Evolutionary conservation across 2,113 vertebrate genomes (phyloP).

Genomic region (Neoarius graeffei): DNA sequence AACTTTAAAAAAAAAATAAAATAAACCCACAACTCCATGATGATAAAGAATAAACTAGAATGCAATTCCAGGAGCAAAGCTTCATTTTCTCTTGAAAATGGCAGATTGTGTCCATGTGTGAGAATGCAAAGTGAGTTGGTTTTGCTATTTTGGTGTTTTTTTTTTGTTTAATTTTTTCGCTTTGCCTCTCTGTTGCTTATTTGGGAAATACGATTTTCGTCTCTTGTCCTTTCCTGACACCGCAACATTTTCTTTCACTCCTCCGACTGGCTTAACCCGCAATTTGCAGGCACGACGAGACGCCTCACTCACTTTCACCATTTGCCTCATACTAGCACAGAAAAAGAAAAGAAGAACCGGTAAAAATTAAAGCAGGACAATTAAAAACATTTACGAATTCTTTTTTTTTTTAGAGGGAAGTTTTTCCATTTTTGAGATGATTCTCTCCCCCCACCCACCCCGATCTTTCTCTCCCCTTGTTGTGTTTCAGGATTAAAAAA

Average conservation of each 20-base stretch:
- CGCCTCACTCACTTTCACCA: not conserved
- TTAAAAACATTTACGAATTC: no score
- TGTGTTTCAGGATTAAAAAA: not conserved
- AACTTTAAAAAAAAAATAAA: not conserved
- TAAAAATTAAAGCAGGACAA: no score
- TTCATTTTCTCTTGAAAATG: not conserved
- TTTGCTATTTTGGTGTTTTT: not conserved
- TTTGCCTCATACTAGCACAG: not conserved
- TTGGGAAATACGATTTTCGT: not conserved
- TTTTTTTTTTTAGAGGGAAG: not conserved
- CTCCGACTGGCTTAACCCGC: not conserved
- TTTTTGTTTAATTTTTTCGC: not conserved
- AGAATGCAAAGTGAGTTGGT: not conserved
- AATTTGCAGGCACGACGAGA: not conserved
- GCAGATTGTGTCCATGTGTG: not conserved
- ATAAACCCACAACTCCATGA: not conserved
- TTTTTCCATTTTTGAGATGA: no score
- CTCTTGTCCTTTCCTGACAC: conserved; percentile 15
- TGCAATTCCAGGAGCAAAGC: not conserved
- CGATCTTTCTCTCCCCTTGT: not conserved
- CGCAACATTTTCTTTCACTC: not conserved
- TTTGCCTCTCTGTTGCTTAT: not conserved
- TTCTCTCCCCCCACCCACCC: not conserved
- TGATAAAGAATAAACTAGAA: not conserved
- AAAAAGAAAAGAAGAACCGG: not conserved